These are phyloP conservation scores for Neosalanx taihuensis DNA, from an alignment of 2,797 vertebrate species.

Conservation along the genomic window DNA sequence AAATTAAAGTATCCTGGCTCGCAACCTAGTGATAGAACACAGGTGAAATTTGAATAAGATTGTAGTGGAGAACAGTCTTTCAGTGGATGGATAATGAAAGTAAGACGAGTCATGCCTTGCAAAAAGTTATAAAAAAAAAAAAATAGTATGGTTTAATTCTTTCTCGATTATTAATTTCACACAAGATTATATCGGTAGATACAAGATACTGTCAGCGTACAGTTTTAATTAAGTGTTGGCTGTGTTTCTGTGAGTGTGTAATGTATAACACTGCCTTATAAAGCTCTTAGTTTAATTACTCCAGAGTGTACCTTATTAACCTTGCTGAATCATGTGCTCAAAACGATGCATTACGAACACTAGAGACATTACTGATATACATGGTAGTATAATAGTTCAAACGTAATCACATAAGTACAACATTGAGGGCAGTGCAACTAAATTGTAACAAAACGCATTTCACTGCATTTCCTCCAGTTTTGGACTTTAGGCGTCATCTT, in stretches of 20 bases:
- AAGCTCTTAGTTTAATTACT: constrained; percentile 78
- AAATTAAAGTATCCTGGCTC: constrained; percentile 74
- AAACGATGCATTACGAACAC: constrained; percentile 65
- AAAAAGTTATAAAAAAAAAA: constrained; percentile 65
- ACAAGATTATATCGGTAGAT: constrained; percentile 79
- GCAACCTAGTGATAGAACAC: constrained; percentile 68
- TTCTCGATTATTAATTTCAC: constrained; percentile 78
- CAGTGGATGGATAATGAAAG: constrained; percentile 67
- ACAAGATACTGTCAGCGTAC: constrained; percentile 71
- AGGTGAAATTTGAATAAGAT: constrained; percentile 84
- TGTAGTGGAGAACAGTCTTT: constrained; percentile 70
- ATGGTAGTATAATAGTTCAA: constrained; percentile 25
- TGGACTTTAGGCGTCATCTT: too few species aligned
- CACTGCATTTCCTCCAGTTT: not conserved
- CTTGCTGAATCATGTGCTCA: constrained; percentile 67
- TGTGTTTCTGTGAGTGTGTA: constrained; percentile 69
- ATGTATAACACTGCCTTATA: constrained; percentile 75
- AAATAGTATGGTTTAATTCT: constrained; percentile 72
- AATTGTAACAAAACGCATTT: not conserved
- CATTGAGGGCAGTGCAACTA: not conserved
- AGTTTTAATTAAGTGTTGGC: constrained; percentile 79
- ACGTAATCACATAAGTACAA: not conserved
- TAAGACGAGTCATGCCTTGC: constrained; percentile 72
- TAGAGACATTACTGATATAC: constrained; percentile 45
- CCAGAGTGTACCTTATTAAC: constrained; percentile 73